Evolutionary conservation across 2,888 invertebrate species (phyloP).

Genomic region (Drosophila barbarae): DNA sequence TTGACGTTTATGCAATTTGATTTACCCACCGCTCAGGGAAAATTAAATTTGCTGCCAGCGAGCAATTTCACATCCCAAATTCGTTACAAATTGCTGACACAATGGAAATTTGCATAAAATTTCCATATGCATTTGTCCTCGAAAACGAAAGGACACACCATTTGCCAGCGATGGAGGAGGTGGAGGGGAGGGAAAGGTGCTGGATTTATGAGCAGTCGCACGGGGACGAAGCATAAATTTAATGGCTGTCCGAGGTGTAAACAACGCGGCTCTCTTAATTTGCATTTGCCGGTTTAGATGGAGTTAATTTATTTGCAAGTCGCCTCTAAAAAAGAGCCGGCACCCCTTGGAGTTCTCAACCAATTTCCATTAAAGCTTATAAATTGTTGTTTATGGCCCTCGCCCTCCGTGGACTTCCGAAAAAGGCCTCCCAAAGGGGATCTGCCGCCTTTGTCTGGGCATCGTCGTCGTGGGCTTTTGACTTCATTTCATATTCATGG

Average conservation of each 20-base stretch:
- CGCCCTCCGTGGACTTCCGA: conserved; percentile 20
- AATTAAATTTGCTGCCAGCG: conserved; percentile 66
- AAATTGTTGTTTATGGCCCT: conserved; percentile 70
- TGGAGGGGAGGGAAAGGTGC: conserved; percentile 17
- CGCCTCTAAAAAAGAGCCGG: conserved; percentile 49
- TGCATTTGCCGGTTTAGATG: conserved; percentile 38
- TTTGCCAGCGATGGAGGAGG: conserved; percentile 11
- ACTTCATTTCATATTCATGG: conserved; percentile 69
- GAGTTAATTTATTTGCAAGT: conserved; percentile 65
- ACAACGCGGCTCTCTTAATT: conserved; percentile 51
- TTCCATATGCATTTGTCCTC: conserved; percentile 71
- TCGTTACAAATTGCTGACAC: conserved; percentile 69
- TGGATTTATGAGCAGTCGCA: conserved; percentile 23
- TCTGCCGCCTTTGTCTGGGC: conserved; percentile 27
- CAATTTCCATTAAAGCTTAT: conserved; percentile 71
- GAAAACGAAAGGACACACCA: conserved; percentile 38
- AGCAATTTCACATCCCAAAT: conserved; percentile 66
- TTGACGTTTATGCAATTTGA: conserved; percentile 75
- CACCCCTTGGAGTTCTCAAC: conserved; percentile 48
- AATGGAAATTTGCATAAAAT: conserved; percentile 68
- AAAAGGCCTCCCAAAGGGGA: conserved; percentile 15
- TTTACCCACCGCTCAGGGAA: conserved; percentile 59
- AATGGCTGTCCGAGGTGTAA: conserved; percentile 52
- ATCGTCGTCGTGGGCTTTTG: conserved; percentile 17
- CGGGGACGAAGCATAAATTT: conserved; percentile 50